Conservation (phyloP, 2,113 vertebrate genomes). For the Falcunculus frontatus region DNA sequence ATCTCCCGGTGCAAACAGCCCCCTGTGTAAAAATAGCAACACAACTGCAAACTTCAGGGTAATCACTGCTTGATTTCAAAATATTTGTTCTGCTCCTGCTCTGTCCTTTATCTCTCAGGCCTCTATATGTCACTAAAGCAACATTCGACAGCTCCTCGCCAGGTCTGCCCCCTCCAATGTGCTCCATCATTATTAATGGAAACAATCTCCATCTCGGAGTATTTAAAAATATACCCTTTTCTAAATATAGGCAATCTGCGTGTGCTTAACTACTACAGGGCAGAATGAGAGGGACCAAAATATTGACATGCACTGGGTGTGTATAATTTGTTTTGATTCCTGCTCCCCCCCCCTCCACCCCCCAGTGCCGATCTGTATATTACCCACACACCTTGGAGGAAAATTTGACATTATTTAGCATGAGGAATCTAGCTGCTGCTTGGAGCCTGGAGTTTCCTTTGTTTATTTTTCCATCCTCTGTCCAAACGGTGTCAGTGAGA, state of each 20-base stretch:
- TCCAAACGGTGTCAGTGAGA: conserved; percentile 67
- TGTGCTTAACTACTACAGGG: conserved; percentile 73
- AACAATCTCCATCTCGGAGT: conserved; percentile 68
- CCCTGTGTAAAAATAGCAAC: conserved; percentile 23
- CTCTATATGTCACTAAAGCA: conserved; percentile 65
- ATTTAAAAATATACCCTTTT: conserved; percentile 62
- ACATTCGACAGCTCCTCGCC: conserved; percentile 8
- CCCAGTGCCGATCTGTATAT: neutral
- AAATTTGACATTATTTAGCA: conserved; percentile 42
- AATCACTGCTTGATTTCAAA: conserved; percentile 61
- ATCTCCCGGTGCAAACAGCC: conserved; percentile 19
- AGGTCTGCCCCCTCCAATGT: conserved; percentile 5
- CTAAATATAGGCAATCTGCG: conserved; percentile 69
- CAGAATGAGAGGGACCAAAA: conserved; percentile 75
- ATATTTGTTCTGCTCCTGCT: conserved; percentile 64
- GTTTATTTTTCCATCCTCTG: conserved; percentile 71
- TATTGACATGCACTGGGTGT: conserved; percentile 80
- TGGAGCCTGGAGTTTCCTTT: conserved; percentile 62
- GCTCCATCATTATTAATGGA: conserved; percentile 70
- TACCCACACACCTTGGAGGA: conserved; percentile 34
- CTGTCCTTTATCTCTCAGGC: conserved; percentile 63
- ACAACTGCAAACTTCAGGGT: conserved; percentile 29
- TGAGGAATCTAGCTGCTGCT: conserved; percentile 42
- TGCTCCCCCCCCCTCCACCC: neutral
- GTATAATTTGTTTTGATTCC: conserved; percentile 75